These are phyloP conservation scores for Sebastes hopkinsi DNA, from an alignment of 2,797 vertebrate genomes.

Conservation along the genomic window DNA sequence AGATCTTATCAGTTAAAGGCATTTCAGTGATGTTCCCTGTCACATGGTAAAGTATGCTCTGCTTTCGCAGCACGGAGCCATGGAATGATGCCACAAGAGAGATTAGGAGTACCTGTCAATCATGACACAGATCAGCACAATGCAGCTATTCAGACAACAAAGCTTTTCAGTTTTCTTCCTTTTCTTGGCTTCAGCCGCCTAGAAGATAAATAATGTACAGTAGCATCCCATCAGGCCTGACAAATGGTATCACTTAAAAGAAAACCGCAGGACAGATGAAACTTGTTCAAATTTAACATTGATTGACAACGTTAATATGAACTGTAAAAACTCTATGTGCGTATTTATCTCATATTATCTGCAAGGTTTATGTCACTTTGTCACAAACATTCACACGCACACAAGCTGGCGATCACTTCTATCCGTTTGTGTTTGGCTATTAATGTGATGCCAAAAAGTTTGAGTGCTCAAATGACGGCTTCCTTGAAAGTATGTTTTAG, in stretches of 20 bases:
- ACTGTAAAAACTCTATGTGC: not conserved
- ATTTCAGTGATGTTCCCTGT: slow-evolving; percentile 60
- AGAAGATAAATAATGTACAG: not conserved
- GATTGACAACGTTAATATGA: not conserved
- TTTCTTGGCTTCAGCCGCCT: not conserved
- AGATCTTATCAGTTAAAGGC: slow-evolving; percentile 66
- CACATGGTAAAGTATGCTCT: slow-evolving; percentile 38
- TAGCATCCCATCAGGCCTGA: not conserved
- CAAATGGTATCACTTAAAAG: not conserved
- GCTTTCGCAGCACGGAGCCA: not conserved
- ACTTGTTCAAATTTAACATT: not conserved
- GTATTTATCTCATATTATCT: not conserved
- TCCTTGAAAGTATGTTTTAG: not conserved
- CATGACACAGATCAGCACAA: slow-evolving; percentile 36
- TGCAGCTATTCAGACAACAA: slow-evolving; percentile 38
- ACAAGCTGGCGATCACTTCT: not conserved
- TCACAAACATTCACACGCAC: not conserved
- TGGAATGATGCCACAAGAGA: slow-evolving; percentile 44
- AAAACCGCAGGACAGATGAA: not conserved
- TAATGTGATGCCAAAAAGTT: not conserved
- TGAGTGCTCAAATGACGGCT: too few species aligned
- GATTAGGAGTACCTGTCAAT: slow-evolving; percentile 55
- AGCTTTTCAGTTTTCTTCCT: not conserved
- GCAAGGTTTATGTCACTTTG: not conserved
- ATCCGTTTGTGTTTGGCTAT: not conserved